phyloP scores from a whole-genome alignment of 1,140 invertebrate species.

The Bombus sylvicola region DNA sequence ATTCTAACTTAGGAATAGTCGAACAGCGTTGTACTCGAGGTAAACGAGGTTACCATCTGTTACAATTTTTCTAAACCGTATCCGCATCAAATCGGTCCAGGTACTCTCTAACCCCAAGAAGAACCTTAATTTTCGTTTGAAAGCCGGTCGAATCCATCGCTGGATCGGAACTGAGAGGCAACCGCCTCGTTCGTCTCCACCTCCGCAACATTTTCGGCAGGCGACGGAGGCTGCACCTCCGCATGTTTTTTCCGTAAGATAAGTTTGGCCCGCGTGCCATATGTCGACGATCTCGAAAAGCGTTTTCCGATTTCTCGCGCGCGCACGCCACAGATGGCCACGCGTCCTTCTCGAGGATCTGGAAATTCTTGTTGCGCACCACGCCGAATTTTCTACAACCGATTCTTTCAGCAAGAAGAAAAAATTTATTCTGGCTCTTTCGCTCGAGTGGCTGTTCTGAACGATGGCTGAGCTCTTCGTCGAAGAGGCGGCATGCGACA shows the following conservation, averaged over 20 bases:
- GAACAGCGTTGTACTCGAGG: background rate
- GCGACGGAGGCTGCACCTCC: background rate
- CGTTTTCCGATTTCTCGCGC: conserved; percentile 65
- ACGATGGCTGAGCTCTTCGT: background rate
- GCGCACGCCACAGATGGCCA: conserved; percentile 56
- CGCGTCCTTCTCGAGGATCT: conserved; percentile 19
- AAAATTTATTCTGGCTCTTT: background rate
- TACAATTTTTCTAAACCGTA: background rate
- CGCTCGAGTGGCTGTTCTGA: background rate
- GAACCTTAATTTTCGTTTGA: conserved; percentile 16
- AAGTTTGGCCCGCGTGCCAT: conserved; percentile 73
- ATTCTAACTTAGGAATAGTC: background rate
- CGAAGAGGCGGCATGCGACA: conserved; percentile 7
- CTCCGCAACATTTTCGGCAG: conserved; percentile 36
- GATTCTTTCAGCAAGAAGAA: background rate
- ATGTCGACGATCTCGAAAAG: conserved; percentile 70
- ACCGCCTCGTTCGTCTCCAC: background rate
- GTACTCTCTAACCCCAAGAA: background rate
- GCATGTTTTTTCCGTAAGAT: conserved; percentile 60
- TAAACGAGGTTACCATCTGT: background rate
- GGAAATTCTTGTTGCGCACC: background rate
- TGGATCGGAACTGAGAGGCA: background rate
- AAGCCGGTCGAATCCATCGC: conserved; percentile 17
- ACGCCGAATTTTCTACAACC: conserved; percentile 3
- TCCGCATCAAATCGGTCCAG: background rate